Evolutionary conservation across 2,797 vertebrate genomes (phyloP), one percentile per base, ranked within the genome.

Genomic region (Acipenser ruthenus): DNA sequence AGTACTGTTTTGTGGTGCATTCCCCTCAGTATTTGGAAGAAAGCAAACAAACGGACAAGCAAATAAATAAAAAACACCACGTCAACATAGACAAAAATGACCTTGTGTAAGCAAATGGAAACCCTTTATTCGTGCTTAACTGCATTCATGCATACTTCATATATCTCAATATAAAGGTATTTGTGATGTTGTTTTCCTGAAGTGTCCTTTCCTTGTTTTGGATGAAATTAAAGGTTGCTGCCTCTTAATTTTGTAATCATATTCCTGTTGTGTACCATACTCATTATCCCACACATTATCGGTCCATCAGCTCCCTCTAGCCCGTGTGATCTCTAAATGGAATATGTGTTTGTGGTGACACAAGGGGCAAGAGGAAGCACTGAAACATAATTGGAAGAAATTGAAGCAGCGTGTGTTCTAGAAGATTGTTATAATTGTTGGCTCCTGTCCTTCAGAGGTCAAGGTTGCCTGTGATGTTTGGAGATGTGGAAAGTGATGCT

Each of bases 341-440:
- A 60, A 49, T 63, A 63, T 52, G 10, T 66, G 8, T 60, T 65
- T 58, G 6, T n/a, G 12, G 50, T 12, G 65, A 50, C 66, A 53
- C 60, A 65, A 65, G 49, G 50, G 12, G 10, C 37, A 12, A 23
- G 11, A 11, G 1, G 9, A 64, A 62, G 6, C 50, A 53, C 10
- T 37, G 10, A n/a, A 61, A 13, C 55, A 10, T 23, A 18, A 53
- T 50, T 65, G 58, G 47, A 62, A n/a, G 10, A 63, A 69, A 60
- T 56, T 49, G 61, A 64, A 69, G 58, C 68, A 65, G 68, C 68
- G 15, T 23, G 49, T 52, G 18, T 50, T 69, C 63, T 47, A 53
- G 18, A 8, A 69, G 58, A 65, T 10, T 49, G 53, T 67, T 64
- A 64, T 64, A 68, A 68, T 68, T 68, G 52, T 13, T 66, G 23